Percentiles rank a stretch among this genome's conserved stretches.
Evolutionary conservation across 2,888 invertebrate species (phyloP).

Genomic region (Chydorus sphaericus): DNA sequence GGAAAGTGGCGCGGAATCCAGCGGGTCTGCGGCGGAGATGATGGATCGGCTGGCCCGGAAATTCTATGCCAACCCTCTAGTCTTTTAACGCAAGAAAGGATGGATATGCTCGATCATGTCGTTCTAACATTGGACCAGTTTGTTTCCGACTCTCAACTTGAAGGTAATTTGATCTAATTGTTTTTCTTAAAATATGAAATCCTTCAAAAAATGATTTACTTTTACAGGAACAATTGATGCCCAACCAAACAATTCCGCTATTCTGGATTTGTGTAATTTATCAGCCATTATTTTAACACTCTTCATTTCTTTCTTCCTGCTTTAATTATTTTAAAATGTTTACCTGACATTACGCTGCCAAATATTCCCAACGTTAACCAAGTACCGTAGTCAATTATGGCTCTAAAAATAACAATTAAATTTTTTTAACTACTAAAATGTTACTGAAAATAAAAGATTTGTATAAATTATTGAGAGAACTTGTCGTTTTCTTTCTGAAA

Average conservation of each 20-base stretch:
- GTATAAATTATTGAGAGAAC: not conserved
- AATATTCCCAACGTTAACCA: too few relatives aligned
- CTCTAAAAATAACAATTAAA: too few relatives aligned
- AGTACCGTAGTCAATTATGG: too few relatives aligned
- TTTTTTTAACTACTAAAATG: too few relatives aligned
- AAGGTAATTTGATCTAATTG: conserved; percentile 14
- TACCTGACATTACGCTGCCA: too few relatives aligned
- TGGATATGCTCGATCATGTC: conserved; percentile 10
- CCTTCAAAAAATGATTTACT: not conserved
- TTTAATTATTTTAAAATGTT: not conserved
- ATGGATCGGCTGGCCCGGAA: too few relatives aligned
- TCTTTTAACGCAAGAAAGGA: not conserved
- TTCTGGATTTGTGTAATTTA: not conserved
- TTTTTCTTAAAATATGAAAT: too few relatives aligned
- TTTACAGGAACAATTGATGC: not conserved
- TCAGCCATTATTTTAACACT: not conserved
- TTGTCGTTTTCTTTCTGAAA: conserved; percentile 9
- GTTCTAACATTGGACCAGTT: conserved; percentile 6
- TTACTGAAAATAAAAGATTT: too few relatives aligned
- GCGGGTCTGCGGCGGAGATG: not conserved
- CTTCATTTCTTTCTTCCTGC: not conserved
- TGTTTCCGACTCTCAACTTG: conserved; percentile 6
- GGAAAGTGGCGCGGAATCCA: conserved; percentile 12
- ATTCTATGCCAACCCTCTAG: not conserved
- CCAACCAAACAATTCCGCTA: too few relatives aligned